A percentile compares a stretch with the other conserved stretches of the same genome.
These are phyloP conservation scores for Epizoanthus rinbou DNA, from an alignment of 92 coral and sea anemone species.

Conservation along the genomic window DNA sequence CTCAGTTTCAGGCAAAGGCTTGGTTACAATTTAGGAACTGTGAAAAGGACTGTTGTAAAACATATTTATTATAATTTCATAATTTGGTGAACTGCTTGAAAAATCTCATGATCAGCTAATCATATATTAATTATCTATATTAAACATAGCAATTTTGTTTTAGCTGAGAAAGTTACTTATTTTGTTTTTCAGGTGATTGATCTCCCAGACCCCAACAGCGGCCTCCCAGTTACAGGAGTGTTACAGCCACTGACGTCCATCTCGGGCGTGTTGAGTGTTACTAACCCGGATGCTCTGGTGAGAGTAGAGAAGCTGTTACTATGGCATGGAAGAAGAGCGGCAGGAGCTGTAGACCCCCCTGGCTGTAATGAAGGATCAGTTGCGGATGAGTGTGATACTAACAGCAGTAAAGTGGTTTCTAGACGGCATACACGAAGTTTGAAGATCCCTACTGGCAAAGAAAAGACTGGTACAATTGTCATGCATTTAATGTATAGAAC, in stretches of 20 bases:
- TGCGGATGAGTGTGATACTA: background rate
- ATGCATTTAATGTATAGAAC: background rate
- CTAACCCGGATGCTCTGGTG: constrained; percentile 67
- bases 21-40: too few species aligned
- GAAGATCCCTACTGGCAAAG: background rate
- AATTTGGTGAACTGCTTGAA: too few species aligned
- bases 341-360: constrained; percentile 3
- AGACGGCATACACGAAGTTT: background rate
- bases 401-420: background rate
- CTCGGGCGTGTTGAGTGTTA: constrained; percentile 76
- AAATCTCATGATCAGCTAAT: too few species aligned
- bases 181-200: constrained; percentile 73
- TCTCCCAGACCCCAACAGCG: constrained; percentile 67
- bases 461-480: background rate
- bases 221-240: constrained; percentile 72
- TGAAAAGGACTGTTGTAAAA: too few species aligned
- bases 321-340: constrained; percentile 61
- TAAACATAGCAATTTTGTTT: background rate
- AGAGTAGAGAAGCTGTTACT: constrained; percentile 77
- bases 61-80: too few species aligned
- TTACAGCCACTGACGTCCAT: constrained; percentile 88
- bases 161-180: too few species aligned
- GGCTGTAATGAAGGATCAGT: background rate
- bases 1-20: too few species aligned
- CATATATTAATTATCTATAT: background rate